Evolutionary conservation across 64 coral and sea anemone genomes (phyloP), one percentile per base, ranked within the genome.

Genomic region (Hydrozoanthus tunicans): DNA sequence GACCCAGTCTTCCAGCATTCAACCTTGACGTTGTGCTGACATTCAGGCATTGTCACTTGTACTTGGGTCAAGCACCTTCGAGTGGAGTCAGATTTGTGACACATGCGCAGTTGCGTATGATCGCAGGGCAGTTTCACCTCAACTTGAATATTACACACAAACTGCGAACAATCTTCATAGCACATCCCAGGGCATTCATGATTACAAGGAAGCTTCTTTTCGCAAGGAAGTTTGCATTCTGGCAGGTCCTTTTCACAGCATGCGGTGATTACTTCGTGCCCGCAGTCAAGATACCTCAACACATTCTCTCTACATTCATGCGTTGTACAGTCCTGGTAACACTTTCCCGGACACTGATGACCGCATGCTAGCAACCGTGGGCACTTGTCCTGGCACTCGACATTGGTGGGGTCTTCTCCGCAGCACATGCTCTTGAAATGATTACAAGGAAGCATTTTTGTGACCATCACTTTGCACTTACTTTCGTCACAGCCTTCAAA

Each of bases 321-420:
- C 53, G 3, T 9, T 59, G 7, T 53, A 53, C 92, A 93, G 11
- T 72, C 25, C 11, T 90, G 65, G 23, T 56, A 26, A 11, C 92
- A 93, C 75, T 8, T 93, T 9, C 77, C 62, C 57, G 78, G 53
- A 70, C 95, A 96, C 9, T 9, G 91, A 72, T 96, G 95, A 8
- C 60, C 76, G 86, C 95, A 96, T 9, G 82, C 24, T 54, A 96
- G 80, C 4, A 89, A 10, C 54, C 55, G 67, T 4, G 20, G 58
- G 9, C 86, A 96, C 11, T 15, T 24, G 23, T 73, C 70, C 23
- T 93, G 10, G 77, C 89, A 96, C 6, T 25, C 12, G 53, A 68
- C 56, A 9, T 14, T 66, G 20, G 23, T 12, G 1, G 92, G 86
- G 73, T 85, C 55, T 7, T 71, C 10, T 69, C 70, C 85, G 79